Conservation (phyloP, 2,113 vertebrate species). For the Aspiorhynchus laticeps region DNA sequence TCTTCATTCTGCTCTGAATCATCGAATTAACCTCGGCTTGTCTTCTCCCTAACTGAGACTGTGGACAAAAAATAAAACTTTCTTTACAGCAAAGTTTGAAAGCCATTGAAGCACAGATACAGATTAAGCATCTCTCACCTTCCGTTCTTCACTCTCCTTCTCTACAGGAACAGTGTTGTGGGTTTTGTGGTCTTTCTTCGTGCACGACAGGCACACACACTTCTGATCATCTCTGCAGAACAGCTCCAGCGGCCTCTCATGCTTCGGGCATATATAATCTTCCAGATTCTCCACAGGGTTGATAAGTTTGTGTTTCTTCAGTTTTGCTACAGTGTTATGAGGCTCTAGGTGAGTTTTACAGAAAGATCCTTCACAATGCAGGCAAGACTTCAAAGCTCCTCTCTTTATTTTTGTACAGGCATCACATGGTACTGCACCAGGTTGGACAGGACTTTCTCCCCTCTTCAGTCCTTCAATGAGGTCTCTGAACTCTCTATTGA, state of each 20-base stretch:
- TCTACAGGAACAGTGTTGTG: constrained; percentile 65
- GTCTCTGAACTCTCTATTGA: constrained; percentile 41
- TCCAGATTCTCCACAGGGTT: constrained; percentile 70
- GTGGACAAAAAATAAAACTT: not conserved
- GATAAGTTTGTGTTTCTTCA: constrained; percentile 71
- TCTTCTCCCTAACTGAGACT: constrained; percentile 21
- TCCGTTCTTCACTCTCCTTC: constrained; percentile 65
- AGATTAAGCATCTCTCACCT: constrained; percentile 47
- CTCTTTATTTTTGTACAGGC: constrained; percentile 61
- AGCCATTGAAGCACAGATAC: not conserved
- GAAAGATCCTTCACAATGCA: constrained; percentile 70
- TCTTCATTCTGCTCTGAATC: constrained; percentile 25
- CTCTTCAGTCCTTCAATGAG: constrained; percentile 20
- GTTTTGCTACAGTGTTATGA: constrained; percentile 63
- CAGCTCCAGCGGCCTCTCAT: constrained; percentile 60
- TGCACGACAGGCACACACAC: constrained; percentile 61
- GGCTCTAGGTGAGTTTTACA: constrained; percentile 71
- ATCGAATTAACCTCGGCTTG: not conserved
- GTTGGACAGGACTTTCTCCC: not conserved
- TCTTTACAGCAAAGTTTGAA: not conserved
- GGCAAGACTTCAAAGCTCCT: constrained; percentile 66
- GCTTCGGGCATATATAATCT: constrained; percentile 67
- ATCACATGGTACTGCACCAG: constrained; percentile 63
- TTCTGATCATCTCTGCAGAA: constrained; percentile 63
- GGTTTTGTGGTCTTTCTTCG: constrained; percentile 63